Evolutionary conservation across 2,113 vertebrate genomes (phyloP).

Genomic region (Cephalopterus ornatus): DNA sequence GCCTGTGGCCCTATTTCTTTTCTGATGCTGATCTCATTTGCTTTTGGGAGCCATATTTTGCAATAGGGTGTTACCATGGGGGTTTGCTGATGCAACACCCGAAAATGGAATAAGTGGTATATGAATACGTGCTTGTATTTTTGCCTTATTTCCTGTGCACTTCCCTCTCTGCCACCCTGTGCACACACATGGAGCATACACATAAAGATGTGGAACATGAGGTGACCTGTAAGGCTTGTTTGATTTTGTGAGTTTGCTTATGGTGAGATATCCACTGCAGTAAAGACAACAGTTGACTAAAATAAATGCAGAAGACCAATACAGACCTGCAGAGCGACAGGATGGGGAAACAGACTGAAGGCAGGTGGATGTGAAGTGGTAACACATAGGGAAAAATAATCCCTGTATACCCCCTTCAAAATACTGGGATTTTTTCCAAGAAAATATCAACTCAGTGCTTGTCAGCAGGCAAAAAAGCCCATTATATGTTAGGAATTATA

Average conservation of each 20-base stretch:
- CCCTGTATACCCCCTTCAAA: not conserved
- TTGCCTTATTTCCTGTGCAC: not conserved
- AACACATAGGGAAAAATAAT: not conserved
- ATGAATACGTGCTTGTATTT: not conserved
- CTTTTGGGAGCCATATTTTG: not conserved
- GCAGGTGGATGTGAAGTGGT: not conserved
- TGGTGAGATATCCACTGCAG: rapidly evolving
- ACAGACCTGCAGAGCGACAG: not conserved
- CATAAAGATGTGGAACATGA: rapidly evolving
- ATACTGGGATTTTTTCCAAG: not conserved
- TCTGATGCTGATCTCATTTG: not conserved
- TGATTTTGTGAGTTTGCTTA: not conserved
- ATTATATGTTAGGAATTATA: not conserved
- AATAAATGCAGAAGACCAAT: not conserved
- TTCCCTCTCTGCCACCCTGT: not conserved
- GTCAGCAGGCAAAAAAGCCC: not conserved
- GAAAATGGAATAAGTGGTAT: not conserved
- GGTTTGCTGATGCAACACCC: not conserved
- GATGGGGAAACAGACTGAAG: not conserved
- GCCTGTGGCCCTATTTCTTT: not conserved
- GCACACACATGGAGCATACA: rapidly evolving
- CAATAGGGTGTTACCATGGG: not conserved
- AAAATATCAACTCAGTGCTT: not conserved
- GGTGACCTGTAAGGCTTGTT: not conserved
- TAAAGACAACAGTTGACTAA: not conserved